These are phyloP conservation scores for Lineus longissimus DNA, from an alignment of 1,140 invertebrate genomes.

Conservation along the genomic window DNA sequence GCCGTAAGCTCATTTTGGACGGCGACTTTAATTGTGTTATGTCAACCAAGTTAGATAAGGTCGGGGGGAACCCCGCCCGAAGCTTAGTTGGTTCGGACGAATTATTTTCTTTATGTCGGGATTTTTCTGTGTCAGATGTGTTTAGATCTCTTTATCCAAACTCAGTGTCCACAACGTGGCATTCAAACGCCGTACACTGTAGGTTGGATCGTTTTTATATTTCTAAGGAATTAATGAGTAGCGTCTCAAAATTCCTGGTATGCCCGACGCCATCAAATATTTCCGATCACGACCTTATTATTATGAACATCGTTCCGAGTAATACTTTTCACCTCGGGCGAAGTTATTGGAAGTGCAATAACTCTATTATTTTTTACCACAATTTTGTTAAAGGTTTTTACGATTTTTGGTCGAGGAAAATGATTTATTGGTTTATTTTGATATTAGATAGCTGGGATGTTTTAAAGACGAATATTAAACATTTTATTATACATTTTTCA, in stretches of 20 bases:
- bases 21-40: constrained; percentile 12
- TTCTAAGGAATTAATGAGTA: background rate
- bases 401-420: constrained; percentile 10
- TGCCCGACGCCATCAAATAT: background rate
- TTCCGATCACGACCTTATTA: constrained; percentile 7
- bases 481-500: background rate
- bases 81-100: no score
- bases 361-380: constrained; percentile 2
- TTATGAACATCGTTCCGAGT: background rate
- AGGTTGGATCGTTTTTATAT: constrained; percentile 14
- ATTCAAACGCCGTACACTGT: background rate
- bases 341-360: constrained; percentile 26
- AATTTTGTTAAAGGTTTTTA: constrained; percentile 5
- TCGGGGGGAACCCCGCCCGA: background rate
- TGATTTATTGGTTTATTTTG: constrained; percentile 14
- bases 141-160: background rate
- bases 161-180: background rate
- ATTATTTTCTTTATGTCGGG: no score
- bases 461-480: constrained; percentile 5
- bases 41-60: constrained; percentile 1
- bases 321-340: constrained; percentile 8
- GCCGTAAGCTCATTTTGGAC: background rate
- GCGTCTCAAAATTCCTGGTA: background rate
- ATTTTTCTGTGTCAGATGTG: background rate
- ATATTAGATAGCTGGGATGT: constrained; percentile 18